These are phyloP conservation scores for Neocrepidodera transversa DNA, from an alignment of 2,888 invertebrate species.

Conservation along the genomic window DNA sequence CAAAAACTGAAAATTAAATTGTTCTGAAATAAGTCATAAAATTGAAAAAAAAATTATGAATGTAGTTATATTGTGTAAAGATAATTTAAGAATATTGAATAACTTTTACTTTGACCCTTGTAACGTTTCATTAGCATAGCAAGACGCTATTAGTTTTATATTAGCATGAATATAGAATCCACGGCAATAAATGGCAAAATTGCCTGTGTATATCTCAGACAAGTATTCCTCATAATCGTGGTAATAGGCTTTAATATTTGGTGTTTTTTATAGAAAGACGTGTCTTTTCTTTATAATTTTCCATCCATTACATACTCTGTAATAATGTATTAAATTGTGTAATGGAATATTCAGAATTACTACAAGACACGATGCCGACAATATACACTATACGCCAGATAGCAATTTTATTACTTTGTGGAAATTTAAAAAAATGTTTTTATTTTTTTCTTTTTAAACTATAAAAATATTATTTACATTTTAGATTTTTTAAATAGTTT, in stretches of 20 bases:
- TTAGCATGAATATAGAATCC: slow-evolving; percentile 9
- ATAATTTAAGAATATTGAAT: too few species aligned
- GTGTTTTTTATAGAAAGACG: background rate
- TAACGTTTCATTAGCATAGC: slow-evolving; percentile 2
- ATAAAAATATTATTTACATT: too few species aligned
- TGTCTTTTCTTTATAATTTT: slow-evolving; percentile 19
- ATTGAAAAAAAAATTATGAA: too few species aligned
- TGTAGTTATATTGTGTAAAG: too few species aligned
- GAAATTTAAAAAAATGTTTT: too few species aligned
- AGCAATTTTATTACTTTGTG: too few species aligned
- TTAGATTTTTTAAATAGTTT: too few species aligned
- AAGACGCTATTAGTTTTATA: slow-evolving; percentile 6
- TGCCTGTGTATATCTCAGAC: slow-evolving; percentile 1
- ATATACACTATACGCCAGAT: too few species aligned
- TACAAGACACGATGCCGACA: too few species aligned
- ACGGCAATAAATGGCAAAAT: slow-evolving; percentile 7
- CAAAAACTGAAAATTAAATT: too few species aligned
- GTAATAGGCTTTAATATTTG: slow-evolving; percentile 3
- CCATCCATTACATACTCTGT: slow-evolving; percentile 11
- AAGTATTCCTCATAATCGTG: slow-evolving; percentile 4
- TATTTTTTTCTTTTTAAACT: too few species aligned
- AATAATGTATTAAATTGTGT: slow-evolving; percentile 15
- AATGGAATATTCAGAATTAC: background rate
- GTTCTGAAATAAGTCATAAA: too few species aligned
- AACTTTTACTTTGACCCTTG: background rate